Conservation (phyloP, 2,888 invertebrate genomes). For the Andrena hattorfiana region DNA sequence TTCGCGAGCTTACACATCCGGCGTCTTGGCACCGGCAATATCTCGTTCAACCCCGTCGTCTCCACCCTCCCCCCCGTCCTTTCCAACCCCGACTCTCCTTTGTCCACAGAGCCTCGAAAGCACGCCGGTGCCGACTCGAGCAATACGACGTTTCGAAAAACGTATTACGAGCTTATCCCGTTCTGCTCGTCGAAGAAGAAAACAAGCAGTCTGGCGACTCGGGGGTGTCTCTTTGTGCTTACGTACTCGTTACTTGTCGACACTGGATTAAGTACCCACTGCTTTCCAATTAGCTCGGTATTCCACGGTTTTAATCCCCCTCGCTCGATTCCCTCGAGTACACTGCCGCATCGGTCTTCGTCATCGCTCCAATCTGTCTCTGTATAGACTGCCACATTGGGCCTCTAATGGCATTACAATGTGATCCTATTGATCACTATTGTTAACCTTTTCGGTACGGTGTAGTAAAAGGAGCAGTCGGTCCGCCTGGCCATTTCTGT, state of each 20-base stretch:
- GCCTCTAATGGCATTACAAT: neutral
- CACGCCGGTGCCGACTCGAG: conserved; percentile 53
- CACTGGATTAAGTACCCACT: neutral
- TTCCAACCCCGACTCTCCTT: conserved; percentile 10
- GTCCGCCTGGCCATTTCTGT: no score
- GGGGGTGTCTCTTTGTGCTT: conserved; percentile 22
- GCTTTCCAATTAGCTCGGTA: conserved; percentile 26
- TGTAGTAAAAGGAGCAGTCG: no score
- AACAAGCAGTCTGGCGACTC: conserved; percentile 49
- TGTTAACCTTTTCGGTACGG: no score
- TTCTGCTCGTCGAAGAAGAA: conserved; percentile 57
- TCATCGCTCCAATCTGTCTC: neutral
- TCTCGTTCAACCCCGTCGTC: conserved; percentile 38
- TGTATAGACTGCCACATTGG: neutral
- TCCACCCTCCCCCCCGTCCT: neutral
- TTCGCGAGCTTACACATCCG: conserved; percentile 65
- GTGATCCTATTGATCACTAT: no score
- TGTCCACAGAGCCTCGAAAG: conserved; percentile 47
- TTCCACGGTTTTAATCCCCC: neutral
- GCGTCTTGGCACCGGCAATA: conserved; percentile 63
- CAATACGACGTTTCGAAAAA: conserved; percentile 70
- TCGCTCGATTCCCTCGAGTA: neutral
- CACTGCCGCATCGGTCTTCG: neutral
- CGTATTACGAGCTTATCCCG: conserved; percentile 73
- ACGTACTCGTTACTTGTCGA: conserved; percentile 7